Evolutionary conservation across 2,888 invertebrate species (phyloP), one percentile per base, ranked within the genome.

Genomic region (Aphodius granarius): DNA sequence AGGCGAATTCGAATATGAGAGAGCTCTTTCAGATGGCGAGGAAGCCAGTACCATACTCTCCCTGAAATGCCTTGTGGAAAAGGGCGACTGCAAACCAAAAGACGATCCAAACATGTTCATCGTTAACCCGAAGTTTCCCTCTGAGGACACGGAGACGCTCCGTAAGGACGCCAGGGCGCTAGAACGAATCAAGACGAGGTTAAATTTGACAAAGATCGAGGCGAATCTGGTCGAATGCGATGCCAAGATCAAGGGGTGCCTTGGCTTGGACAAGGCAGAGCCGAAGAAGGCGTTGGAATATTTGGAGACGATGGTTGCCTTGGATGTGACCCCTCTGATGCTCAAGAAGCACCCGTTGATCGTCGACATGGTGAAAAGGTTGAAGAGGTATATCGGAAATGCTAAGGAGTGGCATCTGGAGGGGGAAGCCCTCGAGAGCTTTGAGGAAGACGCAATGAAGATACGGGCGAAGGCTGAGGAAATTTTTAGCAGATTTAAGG

Each of bases 331-430:
- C 78, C 91, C 93, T 0, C 86, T 95, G 19, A 95, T 95, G 93
- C 86, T 97, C 65, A 90, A 94, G 75, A 95, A 95, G 81, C 94
- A 95, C 88, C 93, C 95, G 0, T 91, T 92, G 68, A 91, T 94
- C 80, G 90, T 96, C 68, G 93, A 94, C 82, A 95, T 95, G 0
- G 90, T 95, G 73, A 93, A 93, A 81, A 80, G 94, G 77, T 88
- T 95, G 86, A 65, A 65, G 43, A 43, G 43, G 43, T 96, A 96
- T 85, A 92, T 95, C 63, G 96, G 96, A 5, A 95, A 95, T 86
- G 87, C 92, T 1, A 89, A 91, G 4, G 90, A 92, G 16, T 95
- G 95, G 95, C 92, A 92, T 80, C 88, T 92, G 77, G 86, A 85
- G 2, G 88, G 88, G 0, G 91, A 91, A 43, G 92, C 93, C 78